Conservation (phyloP, 2,113 vertebrate genomes). For the Notiomystis cincta region DNA sequence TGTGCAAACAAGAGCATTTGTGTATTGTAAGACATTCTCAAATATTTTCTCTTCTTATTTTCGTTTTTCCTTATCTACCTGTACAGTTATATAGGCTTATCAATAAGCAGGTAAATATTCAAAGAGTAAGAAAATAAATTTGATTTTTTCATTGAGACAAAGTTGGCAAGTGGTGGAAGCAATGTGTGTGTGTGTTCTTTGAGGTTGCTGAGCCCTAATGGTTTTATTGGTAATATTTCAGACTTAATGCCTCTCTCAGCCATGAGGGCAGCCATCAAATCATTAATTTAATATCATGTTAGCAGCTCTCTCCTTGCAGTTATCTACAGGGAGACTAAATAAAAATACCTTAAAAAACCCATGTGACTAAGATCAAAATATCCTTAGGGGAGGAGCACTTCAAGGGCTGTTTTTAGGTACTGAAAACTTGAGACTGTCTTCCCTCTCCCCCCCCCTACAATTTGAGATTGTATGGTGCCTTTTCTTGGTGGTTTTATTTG, state of each 20-base stretch:
- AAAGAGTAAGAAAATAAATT: neutral
- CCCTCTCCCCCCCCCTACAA: rapidly evolving
- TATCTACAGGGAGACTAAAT: slow-evolving; percentile 30
- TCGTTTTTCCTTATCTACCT: neutral
- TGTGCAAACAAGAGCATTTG: neutral
- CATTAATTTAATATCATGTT: neutral
- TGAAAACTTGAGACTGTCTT: neutral
- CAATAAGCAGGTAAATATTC: neutral
- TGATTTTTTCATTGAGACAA: neutral
- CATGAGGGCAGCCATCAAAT: neutral
- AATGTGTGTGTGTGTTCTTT: rapidly evolving
- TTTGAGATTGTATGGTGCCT: neutral
- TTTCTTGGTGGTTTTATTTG: neutral
- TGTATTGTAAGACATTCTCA: neutral
- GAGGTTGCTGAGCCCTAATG: neutral
- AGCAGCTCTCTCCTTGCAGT: neutral
- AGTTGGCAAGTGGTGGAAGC: neutral
- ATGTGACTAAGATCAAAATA: slow-evolving; percentile 33
- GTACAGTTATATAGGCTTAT: neutral
- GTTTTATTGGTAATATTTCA: neutral
- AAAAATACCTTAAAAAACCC: slow-evolving; percentile 17
- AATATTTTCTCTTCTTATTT: slow-evolving; percentile 12
- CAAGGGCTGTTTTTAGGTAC: slow-evolving; percentile 3
- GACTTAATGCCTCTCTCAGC: neutral
- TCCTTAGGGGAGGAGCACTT: neutral